Evolutionary conservation across 2,888 invertebrate genomes (phyloP).

Genomic region (Cephalotes varians): DNA sequence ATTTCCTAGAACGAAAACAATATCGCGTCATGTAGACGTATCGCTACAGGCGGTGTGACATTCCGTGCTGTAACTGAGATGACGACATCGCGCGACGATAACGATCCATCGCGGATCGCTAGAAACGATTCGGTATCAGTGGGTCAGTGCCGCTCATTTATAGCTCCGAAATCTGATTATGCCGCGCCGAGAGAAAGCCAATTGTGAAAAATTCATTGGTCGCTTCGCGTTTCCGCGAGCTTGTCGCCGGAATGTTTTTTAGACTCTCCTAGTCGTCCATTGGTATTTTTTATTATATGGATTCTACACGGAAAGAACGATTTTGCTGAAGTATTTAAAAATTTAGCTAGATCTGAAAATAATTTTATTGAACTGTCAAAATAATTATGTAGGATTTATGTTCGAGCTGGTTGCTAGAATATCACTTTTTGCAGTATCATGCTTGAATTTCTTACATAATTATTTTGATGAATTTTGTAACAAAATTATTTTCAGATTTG

Average conservation of each 20-base stretch:
- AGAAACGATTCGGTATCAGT: conserved; percentile 22
- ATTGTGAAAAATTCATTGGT: neutral
- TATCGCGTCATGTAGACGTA: conserved; percentile 59
- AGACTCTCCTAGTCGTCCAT: neutral
- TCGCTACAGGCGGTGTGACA: conserved; percentile 31
- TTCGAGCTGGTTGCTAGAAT: no score
- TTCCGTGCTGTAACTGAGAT: conserved; percentile 18
- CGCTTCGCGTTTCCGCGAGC: neutral
- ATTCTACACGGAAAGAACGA: no score
- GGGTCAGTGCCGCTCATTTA: conserved; percentile 2
- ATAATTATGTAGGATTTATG: no score
- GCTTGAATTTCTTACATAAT: no score
- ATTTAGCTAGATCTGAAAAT: no score
- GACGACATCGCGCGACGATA: conserved; percentile 11
- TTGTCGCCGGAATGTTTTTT: neutral
- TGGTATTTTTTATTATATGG: neutral
- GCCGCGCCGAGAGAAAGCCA: conserved; percentile 19
- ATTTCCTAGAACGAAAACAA: conserved; percentile 72
- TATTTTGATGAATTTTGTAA: no score
- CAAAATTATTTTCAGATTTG: no score
- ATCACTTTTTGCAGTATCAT: no score
- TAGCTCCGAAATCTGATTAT: neutral
- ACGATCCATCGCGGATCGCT: neutral
- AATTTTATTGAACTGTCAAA: no score
- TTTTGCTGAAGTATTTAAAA: no score